phyloP scores from a whole-genome alignment of 37 sponge, comb jelly and placozoan genomes.

The Hexactinellida sp. region DNA sequence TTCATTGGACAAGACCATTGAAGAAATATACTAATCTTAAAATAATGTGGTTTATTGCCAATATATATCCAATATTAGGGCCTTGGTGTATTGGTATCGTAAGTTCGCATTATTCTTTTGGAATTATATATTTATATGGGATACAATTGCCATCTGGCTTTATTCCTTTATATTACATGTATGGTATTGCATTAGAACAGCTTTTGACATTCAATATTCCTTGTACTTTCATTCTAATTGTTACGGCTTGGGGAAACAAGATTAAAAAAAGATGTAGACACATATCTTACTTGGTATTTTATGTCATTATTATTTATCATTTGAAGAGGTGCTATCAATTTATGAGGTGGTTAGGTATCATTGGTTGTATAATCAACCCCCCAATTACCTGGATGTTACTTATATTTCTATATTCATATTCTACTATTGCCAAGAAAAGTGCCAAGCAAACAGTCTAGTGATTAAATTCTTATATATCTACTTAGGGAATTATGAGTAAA shows the following conservation, averaged over 20 bases:
- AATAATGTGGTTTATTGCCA: neutral
- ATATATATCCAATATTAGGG: neutral
- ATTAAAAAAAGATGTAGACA: neutral
- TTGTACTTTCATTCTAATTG: neutral
- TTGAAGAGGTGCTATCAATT: neutral
- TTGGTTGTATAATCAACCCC: neutral
- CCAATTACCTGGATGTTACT: neutral
- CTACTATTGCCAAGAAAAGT: too few relatives aligned
- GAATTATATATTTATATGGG: neutral
- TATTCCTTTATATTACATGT: neutral
- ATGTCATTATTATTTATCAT: neutral
- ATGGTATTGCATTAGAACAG: neutral
- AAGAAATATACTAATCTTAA: neutral
- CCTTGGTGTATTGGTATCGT: neutral
- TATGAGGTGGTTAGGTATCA: neutral
- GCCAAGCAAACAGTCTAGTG: too few relatives aligned
- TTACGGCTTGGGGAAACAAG: neutral
- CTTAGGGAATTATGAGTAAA: too few relatives aligned
- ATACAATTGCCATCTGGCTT: neutral
- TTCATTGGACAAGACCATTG: neutral
- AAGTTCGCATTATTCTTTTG: neutral
- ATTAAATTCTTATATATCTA: too few relatives aligned
- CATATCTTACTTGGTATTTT: neutral
- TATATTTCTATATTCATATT: neutral
- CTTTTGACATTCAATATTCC: neutral